These are phyloP conservation scores for Cacatua alba DNA, from an alignment of 2,113 vertebrate species.

Conservation along the genomic window DNA sequence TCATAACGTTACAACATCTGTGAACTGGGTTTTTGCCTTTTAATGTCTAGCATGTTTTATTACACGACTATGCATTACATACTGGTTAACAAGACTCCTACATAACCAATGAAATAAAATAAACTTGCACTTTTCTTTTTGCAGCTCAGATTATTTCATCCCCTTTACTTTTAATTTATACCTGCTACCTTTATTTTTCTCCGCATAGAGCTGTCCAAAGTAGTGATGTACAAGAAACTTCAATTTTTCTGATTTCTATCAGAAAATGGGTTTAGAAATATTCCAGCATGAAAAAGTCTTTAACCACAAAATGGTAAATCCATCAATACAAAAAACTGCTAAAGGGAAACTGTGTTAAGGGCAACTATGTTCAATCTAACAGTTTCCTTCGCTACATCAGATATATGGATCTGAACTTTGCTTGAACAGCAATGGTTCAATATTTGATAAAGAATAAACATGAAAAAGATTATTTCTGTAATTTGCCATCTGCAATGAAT, in stretches of 20 bases:
- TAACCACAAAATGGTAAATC: background rate
- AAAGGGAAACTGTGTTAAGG: background rate
- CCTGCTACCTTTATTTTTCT: background rate
- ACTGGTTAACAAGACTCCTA: conserved; percentile 36
- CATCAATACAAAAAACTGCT: background rate
- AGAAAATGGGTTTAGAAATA: background rate
- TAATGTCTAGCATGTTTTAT: conserved; percentile 66
- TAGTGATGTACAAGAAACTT: background rate
- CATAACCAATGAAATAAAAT: conserved; percentile 53
- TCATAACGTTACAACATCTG: conserved; percentile 84
- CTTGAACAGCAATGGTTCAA: background rate
- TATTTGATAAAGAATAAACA: background rate
- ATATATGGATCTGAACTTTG: background rate
- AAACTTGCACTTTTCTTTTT: conserved; percentile 4
- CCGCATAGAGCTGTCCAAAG: background rate
- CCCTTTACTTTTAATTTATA: background rate
- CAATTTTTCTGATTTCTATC: background rate
- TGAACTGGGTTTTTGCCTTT: conserved; percentile 75
- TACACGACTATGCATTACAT: conserved; percentile 36
- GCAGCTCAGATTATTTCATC: background rate
- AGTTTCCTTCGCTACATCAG: background rate
- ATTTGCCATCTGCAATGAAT: background rate
- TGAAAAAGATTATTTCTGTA: background rate
- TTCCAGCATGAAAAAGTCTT: background rate
- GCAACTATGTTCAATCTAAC: background rate